phyloP scores from a whole-genome alignment of 2,888 invertebrate species.

The Cosmia trapezina region DNA sequence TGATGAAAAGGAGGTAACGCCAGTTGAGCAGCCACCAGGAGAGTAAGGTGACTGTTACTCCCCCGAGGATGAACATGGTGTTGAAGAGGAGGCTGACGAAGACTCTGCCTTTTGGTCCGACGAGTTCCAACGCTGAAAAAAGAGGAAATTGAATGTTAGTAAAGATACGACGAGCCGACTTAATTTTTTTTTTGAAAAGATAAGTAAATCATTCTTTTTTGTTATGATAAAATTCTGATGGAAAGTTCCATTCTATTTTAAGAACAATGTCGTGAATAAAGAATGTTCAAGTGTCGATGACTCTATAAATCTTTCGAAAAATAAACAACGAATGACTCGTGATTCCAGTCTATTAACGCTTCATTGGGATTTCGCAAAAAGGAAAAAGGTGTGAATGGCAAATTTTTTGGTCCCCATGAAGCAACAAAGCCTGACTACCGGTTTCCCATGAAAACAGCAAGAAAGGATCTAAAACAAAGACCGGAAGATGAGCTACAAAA shows the following conservation, averaged over 20 bases:
- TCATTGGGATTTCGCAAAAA: conserved; percentile 24
- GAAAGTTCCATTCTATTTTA: not conserved
- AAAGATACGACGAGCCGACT: too few species aligned
- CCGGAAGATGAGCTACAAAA: conserved; percentile 74
- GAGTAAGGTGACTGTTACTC: conserved; percentile 84
- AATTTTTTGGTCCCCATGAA: conserved; percentile 53
- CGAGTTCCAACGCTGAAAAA: conserved; percentile 84
- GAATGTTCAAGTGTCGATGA: conserved; percentile 12
- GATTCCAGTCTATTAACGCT: conserved; percentile 22
- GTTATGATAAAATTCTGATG: not conserved
- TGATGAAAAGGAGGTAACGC: conserved; percentile 85
- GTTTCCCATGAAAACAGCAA: conserved; percentile 67
- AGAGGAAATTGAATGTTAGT: conserved; percentile 35
- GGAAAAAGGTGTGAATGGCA: conserved; percentile 26
- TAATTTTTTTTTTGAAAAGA: not conserved
- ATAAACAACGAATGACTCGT: conserved; percentile 3
- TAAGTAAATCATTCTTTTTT: not conserved
- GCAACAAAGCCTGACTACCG: conserved; percentile 59
- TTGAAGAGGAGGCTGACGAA: conserved; percentile 87
- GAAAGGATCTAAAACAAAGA: conserved; percentile 74
- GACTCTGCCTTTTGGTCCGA: conserved; percentile 87
- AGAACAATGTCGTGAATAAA: not conserved
- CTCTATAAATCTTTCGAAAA: conserved; percentile 14
- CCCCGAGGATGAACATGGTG: conserved; percentile 88
- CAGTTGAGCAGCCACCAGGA: conserved; percentile 87